Evolutionary conservation across 2,888 invertebrate genomes (phyloP).

Genomic region (Rhingia rostrata): DNA sequence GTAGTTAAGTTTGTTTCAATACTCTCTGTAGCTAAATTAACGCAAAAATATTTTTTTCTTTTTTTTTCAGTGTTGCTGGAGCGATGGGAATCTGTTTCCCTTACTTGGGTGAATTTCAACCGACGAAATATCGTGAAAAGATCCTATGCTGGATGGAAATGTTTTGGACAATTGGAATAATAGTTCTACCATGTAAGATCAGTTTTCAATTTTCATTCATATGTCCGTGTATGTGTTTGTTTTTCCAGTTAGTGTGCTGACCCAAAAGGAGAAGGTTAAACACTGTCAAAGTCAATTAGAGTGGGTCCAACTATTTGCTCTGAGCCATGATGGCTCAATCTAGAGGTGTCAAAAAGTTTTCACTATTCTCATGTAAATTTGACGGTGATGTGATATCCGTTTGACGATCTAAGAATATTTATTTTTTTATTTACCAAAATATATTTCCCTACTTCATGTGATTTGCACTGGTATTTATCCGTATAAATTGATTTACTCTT

Average conservation of each 20-base stretch:
- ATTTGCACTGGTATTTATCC: too few relatives aligned
- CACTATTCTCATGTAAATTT: neutral
- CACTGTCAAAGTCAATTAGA: slow-evolving; percentile 59
- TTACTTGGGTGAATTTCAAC: slow-evolving; percentile 92
- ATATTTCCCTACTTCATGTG: too few relatives aligned
- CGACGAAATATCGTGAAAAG: slow-evolving; percentile 90
- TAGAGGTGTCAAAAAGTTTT: slow-evolving; percentile 59
- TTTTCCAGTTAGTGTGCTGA: slow-evolving; percentile 33
- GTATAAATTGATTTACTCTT: slow-evolving; percentile 18
- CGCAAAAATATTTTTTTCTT: slow-evolving; percentile 27
- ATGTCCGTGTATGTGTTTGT: slow-evolving; percentile 37
- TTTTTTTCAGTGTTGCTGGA: slow-evolving; percentile 87
- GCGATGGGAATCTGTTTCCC: slow-evolving; percentile 93
- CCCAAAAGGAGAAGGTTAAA: slow-evolving; percentile 30
- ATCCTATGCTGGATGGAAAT: slow-evolving; percentile 93
- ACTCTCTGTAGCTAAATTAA: neutral
- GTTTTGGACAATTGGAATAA: slow-evolving; percentile 92
- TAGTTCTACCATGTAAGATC: slow-evolving; percentile 87
- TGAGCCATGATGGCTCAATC: slow-evolving; percentile 75
- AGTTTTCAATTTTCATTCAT: slow-evolving; percentile 14
- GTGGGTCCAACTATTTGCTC: slow-evolving; percentile 24
- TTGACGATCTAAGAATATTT: neutral
- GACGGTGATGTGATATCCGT: neutral
- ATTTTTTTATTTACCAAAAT: neutral
- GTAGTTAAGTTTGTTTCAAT: too few relatives aligned